phyloP scores from a whole-genome alignment of 2,797 vertebrate species.

The Karalla daura region DNA sequence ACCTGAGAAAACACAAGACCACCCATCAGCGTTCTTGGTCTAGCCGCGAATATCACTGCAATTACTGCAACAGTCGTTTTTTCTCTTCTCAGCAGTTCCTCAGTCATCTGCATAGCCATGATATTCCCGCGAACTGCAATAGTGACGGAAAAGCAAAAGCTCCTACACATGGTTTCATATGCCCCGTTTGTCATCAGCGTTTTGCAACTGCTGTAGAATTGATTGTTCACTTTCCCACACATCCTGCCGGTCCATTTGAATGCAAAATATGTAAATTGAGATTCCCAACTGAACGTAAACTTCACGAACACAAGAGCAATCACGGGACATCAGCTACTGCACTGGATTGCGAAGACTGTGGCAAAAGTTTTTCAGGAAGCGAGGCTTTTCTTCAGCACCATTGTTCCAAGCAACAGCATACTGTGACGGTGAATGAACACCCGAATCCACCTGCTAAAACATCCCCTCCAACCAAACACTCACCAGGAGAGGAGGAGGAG shows the following conservation, averaged over 20 bases:
- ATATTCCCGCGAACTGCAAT: conserved; percentile 15
- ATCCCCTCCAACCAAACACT: conserved; percentile 1
- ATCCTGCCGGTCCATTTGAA: conserved; percentile 61
- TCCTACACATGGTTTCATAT: conserved; percentile 60
- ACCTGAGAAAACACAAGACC: conserved; percentile 82
- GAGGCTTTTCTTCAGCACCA: conserved; percentile 76
- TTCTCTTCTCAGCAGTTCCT: conserved; percentile 71
- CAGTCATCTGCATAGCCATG: conserved; percentile 77
- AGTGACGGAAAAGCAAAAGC: conserved; percentile 7
- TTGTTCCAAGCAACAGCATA: conserved; percentile 57
- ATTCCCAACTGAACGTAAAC: conserved; percentile 59
- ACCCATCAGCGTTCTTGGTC: conserved; percentile 67
- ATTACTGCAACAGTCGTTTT: conserved; percentile 77
- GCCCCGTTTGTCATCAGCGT: conserved; percentile 79
- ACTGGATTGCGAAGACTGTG: conserved; percentile 81
- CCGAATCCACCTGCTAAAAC: conserved; percentile 24
- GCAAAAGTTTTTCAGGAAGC: conserved; percentile 72
- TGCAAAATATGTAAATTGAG: conserved; percentile 73
- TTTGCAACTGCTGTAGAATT: conserved; percentile 73
- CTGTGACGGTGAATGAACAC: conserved; percentile 12
- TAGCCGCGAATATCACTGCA: conserved; percentile 72
- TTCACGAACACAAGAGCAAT: conserved; percentile 66
- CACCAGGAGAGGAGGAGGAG: conserved; percentile 74
- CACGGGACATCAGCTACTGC: conserved; percentile 69
- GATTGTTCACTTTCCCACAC: conserved; percentile 76